These are phyloP conservation scores for Bettongia penicillata DNA, from an alignment of 2,113 vertebrate species.

Conservation along the genomic window DNA sequence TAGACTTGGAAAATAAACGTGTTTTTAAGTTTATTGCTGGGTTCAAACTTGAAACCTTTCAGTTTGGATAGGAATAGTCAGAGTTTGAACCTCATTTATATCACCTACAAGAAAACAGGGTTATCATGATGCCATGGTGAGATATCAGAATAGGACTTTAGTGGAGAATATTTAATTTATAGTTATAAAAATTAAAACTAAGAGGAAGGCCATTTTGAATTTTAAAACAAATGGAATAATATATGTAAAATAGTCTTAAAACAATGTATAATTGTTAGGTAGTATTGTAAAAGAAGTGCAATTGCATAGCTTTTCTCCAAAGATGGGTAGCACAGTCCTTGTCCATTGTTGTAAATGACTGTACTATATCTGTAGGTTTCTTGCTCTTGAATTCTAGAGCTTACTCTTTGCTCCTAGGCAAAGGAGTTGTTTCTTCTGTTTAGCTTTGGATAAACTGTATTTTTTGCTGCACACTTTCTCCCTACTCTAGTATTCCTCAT, in stretches of 20 bases:
- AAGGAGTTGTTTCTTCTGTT: not conserved
- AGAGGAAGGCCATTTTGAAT: not conserved
- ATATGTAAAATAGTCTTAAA: too few species aligned
- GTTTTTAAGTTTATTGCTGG: not conserved
- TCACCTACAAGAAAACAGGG: not conserved
- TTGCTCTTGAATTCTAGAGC: not conserved
- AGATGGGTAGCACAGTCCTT: not conserved
- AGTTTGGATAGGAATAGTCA: not conserved
- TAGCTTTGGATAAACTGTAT: not conserved
- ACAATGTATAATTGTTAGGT: not conserved
- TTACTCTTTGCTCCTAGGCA: not conserved
- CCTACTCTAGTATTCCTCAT: not conserved
- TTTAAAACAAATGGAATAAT: not conserved
- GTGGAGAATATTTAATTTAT: not conserved
- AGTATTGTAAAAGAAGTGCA: not conserved
- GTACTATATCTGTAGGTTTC: not conserved
- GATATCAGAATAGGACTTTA: not conserved
- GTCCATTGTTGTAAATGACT: not conserved
- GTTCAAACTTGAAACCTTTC: not conserved
- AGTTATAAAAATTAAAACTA: not conserved
- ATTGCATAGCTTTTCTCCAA: not conserved
- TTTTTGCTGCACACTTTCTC: not conserved
- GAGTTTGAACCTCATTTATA: not conserved
- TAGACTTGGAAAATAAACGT: not conserved
- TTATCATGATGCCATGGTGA: too few species aligned